These are phyloP conservation scores for Psilopogon haemacephalus DNA, from an alignment of 2,113 vertebrate genomes.

Conservation along the genomic window DNA sequence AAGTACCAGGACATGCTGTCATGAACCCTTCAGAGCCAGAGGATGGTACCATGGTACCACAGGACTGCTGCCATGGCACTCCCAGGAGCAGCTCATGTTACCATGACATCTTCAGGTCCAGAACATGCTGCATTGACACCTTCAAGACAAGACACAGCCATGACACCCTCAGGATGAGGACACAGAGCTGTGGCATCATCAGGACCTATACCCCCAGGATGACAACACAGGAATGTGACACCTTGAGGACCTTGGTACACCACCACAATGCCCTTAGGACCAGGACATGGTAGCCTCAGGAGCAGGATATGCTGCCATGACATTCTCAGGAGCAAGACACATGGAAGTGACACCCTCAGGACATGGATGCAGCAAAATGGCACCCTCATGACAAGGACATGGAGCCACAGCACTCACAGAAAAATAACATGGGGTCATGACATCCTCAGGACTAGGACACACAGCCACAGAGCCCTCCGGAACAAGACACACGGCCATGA, in stretches of 20 bases:
- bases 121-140: not conserved
- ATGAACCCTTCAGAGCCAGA: not conserved
- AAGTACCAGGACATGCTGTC: not conserved
- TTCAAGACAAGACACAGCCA: not conserved
- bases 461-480: not conserved
- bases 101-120: not conserved
- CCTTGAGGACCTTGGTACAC: not conserved
- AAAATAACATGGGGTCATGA: not conserved
- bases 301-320: not conserved
- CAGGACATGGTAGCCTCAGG: not conserved
- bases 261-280: not conserved
- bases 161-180: not conserved
- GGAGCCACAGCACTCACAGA: not conserved
- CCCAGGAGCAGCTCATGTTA: not conserved
- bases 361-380: not conserved
- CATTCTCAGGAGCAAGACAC: not conserved
- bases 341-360: not conserved
- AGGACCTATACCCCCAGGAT: not conserved
- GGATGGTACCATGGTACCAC: not conserved
- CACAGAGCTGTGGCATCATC: not conserved
- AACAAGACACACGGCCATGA: not conserved
- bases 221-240: not conserved
- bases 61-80: not conserved
- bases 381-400: not conserved
- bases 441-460: not conserved